Conservation (phyloP, 2,113 vertebrate genomes). For the Chelonoidis abingdonii region DNA sequence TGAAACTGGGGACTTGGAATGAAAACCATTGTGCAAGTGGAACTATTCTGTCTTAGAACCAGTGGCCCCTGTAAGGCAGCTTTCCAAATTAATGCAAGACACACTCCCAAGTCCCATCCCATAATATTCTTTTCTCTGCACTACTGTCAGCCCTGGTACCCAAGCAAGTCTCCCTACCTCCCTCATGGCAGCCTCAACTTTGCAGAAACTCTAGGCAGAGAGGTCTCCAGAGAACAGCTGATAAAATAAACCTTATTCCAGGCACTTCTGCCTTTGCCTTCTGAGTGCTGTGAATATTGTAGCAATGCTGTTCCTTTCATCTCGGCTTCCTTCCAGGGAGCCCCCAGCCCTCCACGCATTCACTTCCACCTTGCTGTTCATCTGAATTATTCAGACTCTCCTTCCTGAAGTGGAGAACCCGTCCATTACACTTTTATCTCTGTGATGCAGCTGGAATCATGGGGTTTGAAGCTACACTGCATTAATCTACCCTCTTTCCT, state of each 20-base stretch:
- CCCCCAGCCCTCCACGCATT: conserved; percentile 61
- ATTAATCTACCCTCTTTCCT: rapidly evolving
- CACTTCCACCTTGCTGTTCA: conserved; percentile 58
- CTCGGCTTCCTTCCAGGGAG: conserved; percentile 55
- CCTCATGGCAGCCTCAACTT: rapidly evolving
- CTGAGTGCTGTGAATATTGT: conserved; percentile 72
- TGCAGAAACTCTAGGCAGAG: not conserved
- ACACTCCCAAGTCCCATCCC: not conserved
- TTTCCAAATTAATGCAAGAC: not conserved
- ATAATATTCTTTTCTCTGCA: not conserved
- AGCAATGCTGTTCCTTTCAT: conserved; percentile 53
- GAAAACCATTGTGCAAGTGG: not conserved
- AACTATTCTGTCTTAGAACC: not conserved
- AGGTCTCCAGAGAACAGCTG: not conserved
- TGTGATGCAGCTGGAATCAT: not conserved
- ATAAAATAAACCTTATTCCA: not conserved
- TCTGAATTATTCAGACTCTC: conserved; percentile 59
- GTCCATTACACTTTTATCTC: conserved; percentile 53
- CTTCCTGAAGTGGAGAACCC: not conserved
- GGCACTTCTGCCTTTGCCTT: not conserved
- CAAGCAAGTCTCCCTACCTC: not conserved
- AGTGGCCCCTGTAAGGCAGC: not conserved
- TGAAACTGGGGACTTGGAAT: not conserved
- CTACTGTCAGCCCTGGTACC: rapidly evolving
- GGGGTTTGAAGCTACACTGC: not conserved